Percentiles rank a stretch among this genome's conserved stretches.
These are phyloP conservation scores for Cosmia pyralina DNA, from an alignment of 2,888 invertebrate genomes.

Conservation along the genomic window DNA sequence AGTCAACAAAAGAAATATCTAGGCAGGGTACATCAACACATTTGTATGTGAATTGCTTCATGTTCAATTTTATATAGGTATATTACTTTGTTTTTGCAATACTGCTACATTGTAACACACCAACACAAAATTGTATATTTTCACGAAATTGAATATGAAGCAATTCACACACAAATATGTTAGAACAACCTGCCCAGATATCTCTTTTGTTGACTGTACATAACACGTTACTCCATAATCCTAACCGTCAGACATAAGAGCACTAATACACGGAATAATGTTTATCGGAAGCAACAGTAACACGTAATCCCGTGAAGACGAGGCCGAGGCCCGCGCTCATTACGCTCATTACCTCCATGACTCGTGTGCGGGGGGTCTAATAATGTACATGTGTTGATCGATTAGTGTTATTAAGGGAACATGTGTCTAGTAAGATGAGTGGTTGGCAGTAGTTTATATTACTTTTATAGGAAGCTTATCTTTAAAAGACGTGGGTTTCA, in stretches of 20 bases:
- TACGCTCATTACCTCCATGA: slow-evolving; percentile 73
- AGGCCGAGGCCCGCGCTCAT: slow-evolving; percentile 70
- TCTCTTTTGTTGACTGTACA: too few species aligned
- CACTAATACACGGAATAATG: slow-evolving; percentile 76
- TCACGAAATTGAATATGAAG: too few species aligned
- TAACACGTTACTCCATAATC: slow-evolving; percentile 39
- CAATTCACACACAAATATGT: too few species aligned
- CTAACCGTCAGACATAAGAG: slow-evolving; percentile 59
- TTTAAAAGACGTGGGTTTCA: too few species aligned
- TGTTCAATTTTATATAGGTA: too few species aligned
- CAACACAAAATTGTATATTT: too few species aligned
- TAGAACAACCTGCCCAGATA: too few species aligned
- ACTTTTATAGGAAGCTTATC: neutral
- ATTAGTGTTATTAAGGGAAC: slow-evolving; percentile 56
- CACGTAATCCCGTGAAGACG: slow-evolving; percentile 76
- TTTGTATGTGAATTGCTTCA: too few species aligned
- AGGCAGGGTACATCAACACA: too few species aligned
- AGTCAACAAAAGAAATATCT: too few species aligned
- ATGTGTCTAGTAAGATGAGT: slow-evolving; percentile 47
- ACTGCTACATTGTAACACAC: too few species aligned
- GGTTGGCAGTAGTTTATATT: neutral
- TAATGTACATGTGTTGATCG: slow-evolving; percentile 69
- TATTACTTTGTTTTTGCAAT: too few species aligned
- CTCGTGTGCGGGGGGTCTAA: slow-evolving; percentile 73
- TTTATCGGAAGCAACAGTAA: slow-evolving; percentile 78